Base-by-base conservation (phyloP, 2,888 invertebrate species). In the Aradus depressus region DNA sequence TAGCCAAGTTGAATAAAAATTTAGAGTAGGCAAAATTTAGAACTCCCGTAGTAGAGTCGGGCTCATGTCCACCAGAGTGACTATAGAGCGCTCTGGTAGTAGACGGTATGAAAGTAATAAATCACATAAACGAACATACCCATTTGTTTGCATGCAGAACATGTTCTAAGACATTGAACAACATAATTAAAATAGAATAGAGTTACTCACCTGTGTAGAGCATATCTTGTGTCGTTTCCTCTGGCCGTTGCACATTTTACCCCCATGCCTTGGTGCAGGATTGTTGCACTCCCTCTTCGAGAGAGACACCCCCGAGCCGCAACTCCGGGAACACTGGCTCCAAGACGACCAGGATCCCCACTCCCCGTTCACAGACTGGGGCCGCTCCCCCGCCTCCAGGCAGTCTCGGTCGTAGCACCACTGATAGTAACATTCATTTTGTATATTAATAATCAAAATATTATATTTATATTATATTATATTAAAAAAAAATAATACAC, bases 181-280 rank as follows among this genome's bases (percentile, higher is more conserved):
- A n/a, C n/a, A n/a, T n/a, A n/a, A n/a, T n/a, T n/a, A n/a, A n/a
- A n/a, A n/a, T n/a, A n/a, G n/a, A n/a, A n/a, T n/a, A n/a, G n/a
- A n/a, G n/a, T n/a, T 37, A 43, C 60, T 60, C 63, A 72, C 74
- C 58, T 84, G 76, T 6, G 79, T 81, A 65, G 87, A 87, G 70
- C 91, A 92, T 55, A 89, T 80, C 66, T 81, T 76, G 68, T 84
- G 83, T 56, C 81, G 68, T 51, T 75, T 75, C 32, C 77, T 67
- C 55, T 79, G 75, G 1, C 80, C 81, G 12, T 75, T 65, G 61
- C 81, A 81, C 62, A 75, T 80, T 51, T 73, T 72, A 1, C 81
- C 81, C 19, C 75, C 74, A 63, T 77, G 70, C 21, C 73, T 70
- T 1, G 81, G 81, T 58, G 67, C 64, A 3, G 80, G 80, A 62